These are phyloP conservation scores for Hylaeus anthracinus DNA, from an alignment of 1,140 invertebrate genomes.

Conservation along the genomic window DNA sequence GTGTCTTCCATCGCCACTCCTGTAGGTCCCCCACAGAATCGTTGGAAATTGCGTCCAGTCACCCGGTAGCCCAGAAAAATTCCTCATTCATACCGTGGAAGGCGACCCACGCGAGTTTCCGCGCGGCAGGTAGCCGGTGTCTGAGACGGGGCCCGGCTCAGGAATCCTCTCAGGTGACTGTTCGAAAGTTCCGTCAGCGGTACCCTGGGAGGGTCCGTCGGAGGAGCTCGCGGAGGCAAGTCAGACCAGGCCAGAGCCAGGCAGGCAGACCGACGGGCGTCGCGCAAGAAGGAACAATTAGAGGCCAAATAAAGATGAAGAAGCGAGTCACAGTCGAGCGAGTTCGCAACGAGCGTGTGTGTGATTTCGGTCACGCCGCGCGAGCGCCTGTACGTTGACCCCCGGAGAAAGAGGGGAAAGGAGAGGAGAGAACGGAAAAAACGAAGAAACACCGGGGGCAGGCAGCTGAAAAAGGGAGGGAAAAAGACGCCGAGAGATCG, in stretches of 20 bases:
- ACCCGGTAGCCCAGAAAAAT: constrained; percentile 23
- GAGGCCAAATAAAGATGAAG: constrained; percentile 66
- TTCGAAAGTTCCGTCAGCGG: constrained; percentile 50
- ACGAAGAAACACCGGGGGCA: constrained; percentile 67
- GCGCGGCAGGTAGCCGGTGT: not conserved
- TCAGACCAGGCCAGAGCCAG: not conserved
- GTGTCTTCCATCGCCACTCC: too few species aligned
- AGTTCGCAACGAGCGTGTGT: constrained; percentile 76
- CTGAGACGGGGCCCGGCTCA: not conserved
- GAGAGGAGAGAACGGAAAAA: constrained; percentile 61
- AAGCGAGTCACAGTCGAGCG: constrained; percentile 75
- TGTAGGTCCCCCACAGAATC: too few species aligned
- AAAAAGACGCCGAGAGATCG: constrained; percentile 60
- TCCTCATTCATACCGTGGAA: not conserved
- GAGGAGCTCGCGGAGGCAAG: not conserved
- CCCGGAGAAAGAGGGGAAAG: constrained; percentile 57
- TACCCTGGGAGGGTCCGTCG: not conserved
- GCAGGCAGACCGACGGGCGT: constrained; percentile 60
- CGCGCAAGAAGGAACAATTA: constrained; percentile 67
- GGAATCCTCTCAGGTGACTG: constrained; percentile 54
- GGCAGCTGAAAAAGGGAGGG: constrained; percentile 66
- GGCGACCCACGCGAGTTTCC: constrained; percentile 18
- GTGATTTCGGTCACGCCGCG: constrained; percentile 80
- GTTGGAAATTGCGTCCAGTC: not conserved
- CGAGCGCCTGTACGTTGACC: constrained; percentile 79